Percentiles rank a stretch among this genome's conserved stretches.
phyloP scores from a whole-genome alignment of 2,888 invertebrate species.

The Trissonchulus latispiculum region DNA sequence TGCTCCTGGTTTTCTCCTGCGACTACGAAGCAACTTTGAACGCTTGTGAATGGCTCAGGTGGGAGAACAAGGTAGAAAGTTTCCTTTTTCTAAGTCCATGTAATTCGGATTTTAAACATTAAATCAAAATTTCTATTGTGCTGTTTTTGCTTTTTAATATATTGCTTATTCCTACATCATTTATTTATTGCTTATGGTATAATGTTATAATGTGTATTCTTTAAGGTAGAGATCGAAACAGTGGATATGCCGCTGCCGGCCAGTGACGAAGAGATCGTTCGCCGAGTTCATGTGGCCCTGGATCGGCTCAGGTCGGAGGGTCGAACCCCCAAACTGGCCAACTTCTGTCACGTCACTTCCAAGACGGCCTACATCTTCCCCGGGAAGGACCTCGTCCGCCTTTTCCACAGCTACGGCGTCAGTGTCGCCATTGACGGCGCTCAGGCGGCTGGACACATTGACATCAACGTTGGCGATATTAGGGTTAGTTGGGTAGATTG shows the following conservation, averaged over 20 bases:
- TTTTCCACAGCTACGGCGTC: not conserved
- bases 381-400: not conserved
- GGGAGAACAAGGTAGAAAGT: too few species aligned
- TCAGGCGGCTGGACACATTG: constrained; percentile 3
- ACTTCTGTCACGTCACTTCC: constrained; percentile 3
- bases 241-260: too few species aligned
- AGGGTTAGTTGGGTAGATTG: too few species aligned
- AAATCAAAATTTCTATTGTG: too few species aligned
- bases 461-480: not conserved
- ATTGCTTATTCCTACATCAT: too few species aligned
- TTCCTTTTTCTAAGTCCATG: too few species aligned
- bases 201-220: too few species aligned
- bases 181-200: too few species aligned
- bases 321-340: not conserved
- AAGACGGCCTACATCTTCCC: constrained; percentile 1
- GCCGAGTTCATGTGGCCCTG: not conserved
- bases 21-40: constrained; percentile 1
- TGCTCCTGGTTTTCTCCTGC: not conserved
- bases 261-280: not conserved
- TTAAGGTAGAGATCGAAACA: not conserved
- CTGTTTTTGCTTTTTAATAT: too few species aligned
- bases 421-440: not conserved
- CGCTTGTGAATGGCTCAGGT: not conserved
- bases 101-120: too few species aligned
- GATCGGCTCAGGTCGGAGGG: not conserved